Evolutionary conservation across 2,797 vertebrate genomes (phyloP).

Genomic region (Amniataba percoides): DNA sequence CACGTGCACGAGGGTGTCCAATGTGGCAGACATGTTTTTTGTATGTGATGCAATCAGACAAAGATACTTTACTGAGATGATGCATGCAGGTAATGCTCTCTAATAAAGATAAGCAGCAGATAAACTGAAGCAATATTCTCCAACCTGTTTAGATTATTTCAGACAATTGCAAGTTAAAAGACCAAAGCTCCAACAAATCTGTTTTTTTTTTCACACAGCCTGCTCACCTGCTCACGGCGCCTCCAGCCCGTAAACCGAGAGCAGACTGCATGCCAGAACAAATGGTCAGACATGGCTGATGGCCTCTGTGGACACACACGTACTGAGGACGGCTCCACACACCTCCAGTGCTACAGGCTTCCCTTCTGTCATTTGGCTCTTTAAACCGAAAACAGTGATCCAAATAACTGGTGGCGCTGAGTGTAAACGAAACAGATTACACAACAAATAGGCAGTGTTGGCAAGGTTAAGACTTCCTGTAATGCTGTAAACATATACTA

Average conservation of each 20-base stretch:
- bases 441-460: slow-evolving; percentile 13
- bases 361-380: slow-evolving; percentile 53
- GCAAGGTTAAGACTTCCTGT: not conserved
- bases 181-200: not conserved
- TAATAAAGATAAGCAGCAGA: not conserved
- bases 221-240: slow-evolving; percentile 25
- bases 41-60: slow-evolving; percentile 7
- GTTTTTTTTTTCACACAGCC: not conserved
- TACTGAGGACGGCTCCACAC: not conserved
- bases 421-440: slow-evolving; percentile 12
- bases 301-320: slow-evolving; percentile 7
- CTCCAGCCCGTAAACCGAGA: slow-evolving; percentile 35
- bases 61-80: not conserved
- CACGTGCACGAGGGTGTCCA: not conserved
- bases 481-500: not conserved
- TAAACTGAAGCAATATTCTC: not conserved
- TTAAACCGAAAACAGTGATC: slow-evolving; percentile 36
- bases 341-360: slow-evolving; percentile 35
- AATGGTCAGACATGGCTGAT: slow-evolving; percentile 30
- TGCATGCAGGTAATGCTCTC: not conserved
- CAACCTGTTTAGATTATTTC: not conserved
- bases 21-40: not conserved
- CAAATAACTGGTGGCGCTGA: slow-evolving; percentile 26
- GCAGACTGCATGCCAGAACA: slow-evolving; percentile 36
- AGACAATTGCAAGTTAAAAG: slow-evolving; percentile 1